A percentile compares a stretch with the other conserved stretches of the same genome.
Evolutionary conservation across 2,888 invertebrate genomes (phyloP).

Genomic region (Carpatolechia fugitivella): DNA sequence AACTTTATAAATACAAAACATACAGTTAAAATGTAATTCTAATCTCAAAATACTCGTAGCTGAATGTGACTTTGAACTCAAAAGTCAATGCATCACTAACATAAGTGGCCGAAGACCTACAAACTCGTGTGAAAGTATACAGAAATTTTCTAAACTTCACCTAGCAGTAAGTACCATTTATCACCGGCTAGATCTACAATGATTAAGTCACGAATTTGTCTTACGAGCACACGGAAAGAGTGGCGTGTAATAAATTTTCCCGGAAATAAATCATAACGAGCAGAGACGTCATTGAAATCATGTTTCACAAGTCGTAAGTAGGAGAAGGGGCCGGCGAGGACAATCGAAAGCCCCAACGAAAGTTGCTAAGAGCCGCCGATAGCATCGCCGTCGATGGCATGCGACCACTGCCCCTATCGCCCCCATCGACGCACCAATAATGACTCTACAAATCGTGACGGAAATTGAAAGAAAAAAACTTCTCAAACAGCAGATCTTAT

Average conservation of each 20-base stretch:
- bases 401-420: slow-evolving; percentile 76
- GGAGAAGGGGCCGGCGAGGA: slow-evolving; percentile 42
- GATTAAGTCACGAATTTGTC: slow-evolving; percentile 45
- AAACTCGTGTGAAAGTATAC: slow-evolving; percentile 29
- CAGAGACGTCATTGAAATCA: slow-evolving; percentile 60
- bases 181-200: slow-evolving; percentile 33
- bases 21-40: slow-evolving; percentile 3
- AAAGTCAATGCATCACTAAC: slow-evolving; percentile 32
- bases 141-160: slow-evolving; percentile 20
- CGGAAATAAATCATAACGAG: slow-evolving; percentile 63
- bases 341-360: slow-evolving; percentile 71
- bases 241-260: slow-evolving; percentile 45
- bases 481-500: slow-evolving; percentile 76
- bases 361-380: slow-evolving; percentile 73
- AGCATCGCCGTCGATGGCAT: slow-evolving; percentile 59
- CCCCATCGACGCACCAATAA: slow-evolving; percentile 74
- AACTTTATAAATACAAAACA: background rate
- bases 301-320: slow-evolving; percentile 55
- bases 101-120: slow-evolving; percentile 33
- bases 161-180: slow-evolving; percentile 31
- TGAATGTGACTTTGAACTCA: slow-evolving; percentile 44
- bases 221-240: slow-evolving; percentile 36
- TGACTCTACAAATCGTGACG: slow-evolving; percentile 78
- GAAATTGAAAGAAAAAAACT: slow-evolving; percentile 79
- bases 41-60: slow-evolving; percentile 45